Percentiles rank a stretch among this genome's conserved stretches.
phyloP scores from a whole-genome alignment of 2,888 invertebrate species.

The Pachydiplax longipennis region DNA sequence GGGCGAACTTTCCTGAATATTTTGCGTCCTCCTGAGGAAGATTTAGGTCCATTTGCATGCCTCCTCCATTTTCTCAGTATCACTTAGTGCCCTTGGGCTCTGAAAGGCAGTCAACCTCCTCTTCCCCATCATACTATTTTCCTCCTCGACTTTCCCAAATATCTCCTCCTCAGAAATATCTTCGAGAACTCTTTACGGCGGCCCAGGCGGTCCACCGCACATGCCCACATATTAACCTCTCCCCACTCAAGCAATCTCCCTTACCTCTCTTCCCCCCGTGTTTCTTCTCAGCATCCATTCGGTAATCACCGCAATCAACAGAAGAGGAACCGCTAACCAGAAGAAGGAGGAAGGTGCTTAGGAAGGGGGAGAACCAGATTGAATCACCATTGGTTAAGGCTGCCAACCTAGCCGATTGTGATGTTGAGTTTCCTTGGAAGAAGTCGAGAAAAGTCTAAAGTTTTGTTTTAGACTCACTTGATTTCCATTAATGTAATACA shows the following conservation, averaged over 20 bases:
- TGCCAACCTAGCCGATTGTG: constrained; percentile 19
- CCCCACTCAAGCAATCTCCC: neutral
- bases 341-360: neutral
- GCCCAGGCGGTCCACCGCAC: constrained; percentile 20
- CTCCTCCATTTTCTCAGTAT: neutral
- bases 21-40: neutral
- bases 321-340: neutral
- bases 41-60: neutral
- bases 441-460: neutral
- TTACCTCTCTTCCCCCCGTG: neutral
- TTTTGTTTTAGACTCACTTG: too few relatives aligned
- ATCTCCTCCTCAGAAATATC: constrained; percentile 26
- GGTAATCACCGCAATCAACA: constrained; percentile 34
- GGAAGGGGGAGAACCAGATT: neutral
- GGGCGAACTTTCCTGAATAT: neutral
- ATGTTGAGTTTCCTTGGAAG: neutral
- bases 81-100: neutral
- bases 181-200: constrained; percentile 24
- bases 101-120: neutral
- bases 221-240: constrained; percentile 27
- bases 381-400: constrained; percentile 25
- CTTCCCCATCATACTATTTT: neutral
- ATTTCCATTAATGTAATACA: too few relatives aligned
- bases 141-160: neutral
- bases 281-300: neutral